Evolutionary conservation across 2,113 vertebrate genomes (phyloP).

Genomic region (Cacatua alba): DNA sequence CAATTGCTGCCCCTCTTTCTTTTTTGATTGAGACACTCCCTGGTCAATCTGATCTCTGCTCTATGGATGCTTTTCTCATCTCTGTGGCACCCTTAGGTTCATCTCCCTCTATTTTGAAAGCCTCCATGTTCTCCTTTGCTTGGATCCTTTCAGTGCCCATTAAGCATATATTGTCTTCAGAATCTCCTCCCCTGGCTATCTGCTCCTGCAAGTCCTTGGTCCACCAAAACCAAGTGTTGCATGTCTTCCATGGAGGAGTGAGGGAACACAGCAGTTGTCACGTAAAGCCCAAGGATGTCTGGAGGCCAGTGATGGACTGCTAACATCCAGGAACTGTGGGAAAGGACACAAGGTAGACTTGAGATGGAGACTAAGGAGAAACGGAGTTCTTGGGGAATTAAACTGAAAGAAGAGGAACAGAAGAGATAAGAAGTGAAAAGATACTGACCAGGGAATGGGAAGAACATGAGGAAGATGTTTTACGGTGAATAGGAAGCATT

Average conservation of each 20-base stretch:
- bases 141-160: background rate
- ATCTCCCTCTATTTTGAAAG: background rate
- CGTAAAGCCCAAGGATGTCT: background rate
- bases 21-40: background rate
- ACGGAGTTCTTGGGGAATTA: background rate
- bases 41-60: background rate
- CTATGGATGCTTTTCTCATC: background rate
- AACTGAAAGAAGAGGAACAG: background rate
- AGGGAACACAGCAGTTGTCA: background rate
- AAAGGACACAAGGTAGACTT: background rate
- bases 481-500: background rate
- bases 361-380: background rate
- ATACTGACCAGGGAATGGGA: background rate
- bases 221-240: background rate
- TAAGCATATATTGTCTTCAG: background rate
- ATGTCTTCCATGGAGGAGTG: background rate
- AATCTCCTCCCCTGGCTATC: background rate
- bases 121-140: background rate
- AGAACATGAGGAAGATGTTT: background rate
- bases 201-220: background rate
- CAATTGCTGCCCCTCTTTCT: background rate
- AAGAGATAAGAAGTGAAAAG: background rate
- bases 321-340: background rate
- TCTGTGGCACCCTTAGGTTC: background rate
- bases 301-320: background rate